Conservation (phyloP, 2,888 invertebrate genomes). For the Athalia circularis region DNA sequence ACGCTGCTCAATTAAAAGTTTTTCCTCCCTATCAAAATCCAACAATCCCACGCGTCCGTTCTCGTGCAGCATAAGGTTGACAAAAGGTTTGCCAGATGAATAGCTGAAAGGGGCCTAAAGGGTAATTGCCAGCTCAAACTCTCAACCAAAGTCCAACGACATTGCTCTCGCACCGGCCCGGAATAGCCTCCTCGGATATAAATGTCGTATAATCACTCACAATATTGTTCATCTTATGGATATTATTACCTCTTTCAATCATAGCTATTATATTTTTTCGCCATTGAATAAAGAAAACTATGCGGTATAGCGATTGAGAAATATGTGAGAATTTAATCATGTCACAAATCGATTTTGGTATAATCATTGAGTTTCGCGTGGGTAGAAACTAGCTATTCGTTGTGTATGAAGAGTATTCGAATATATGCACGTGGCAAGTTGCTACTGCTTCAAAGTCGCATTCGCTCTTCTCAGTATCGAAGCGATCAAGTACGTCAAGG, state of each 20-base stretch:
- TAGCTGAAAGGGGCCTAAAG: constrained; percentile 50
- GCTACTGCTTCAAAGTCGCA: neutral
- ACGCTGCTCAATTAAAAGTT: constrained; percentile 66
- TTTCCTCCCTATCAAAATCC: constrained; percentile 59
- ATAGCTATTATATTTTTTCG: too few relatives aligned
- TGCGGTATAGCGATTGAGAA: too few relatives aligned
- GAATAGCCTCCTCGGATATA: too few relatives aligned
- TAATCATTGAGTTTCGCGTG: too few relatives aligned
- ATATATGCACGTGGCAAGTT: neutral
- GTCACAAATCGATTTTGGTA: too few relatives aligned
- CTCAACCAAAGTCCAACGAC: neutral
- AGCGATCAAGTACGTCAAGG: constrained; percentile 10
- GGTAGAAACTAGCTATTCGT: neutral
- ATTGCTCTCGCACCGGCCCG: neutral
- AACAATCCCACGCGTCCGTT: constrained; percentile 59
- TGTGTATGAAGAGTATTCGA: neutral
- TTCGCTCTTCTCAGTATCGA: constrained; percentile 17
- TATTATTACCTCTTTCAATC: too few relatives aligned
- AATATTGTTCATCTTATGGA: too few relatives aligned
- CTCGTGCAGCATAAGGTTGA: constrained; percentile 6
- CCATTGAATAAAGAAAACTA: too few relatives aligned
- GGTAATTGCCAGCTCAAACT: constrained; percentile 49
- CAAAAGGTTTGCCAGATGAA: neutral
- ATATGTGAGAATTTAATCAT: too few relatives aligned
- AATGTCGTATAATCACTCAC: too few relatives aligned